These are phyloP conservation scores for Nomada lathburiana DNA, from an alignment of 2,888 invertebrate genomes.

Conservation along the genomic window DNA sequence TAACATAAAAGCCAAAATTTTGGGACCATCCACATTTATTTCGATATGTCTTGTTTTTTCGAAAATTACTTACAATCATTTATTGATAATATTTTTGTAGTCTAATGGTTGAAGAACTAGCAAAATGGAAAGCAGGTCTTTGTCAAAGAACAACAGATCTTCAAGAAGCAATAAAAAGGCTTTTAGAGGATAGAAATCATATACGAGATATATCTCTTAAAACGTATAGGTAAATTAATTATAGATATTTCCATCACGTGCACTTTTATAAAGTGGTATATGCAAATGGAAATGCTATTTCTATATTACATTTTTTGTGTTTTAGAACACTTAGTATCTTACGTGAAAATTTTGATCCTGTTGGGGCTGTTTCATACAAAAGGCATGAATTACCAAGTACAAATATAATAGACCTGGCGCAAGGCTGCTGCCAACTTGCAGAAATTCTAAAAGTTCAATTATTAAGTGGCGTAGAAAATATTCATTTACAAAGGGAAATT, in stretches of 20 bases:
- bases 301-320: background rate
- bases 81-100: constrained; percentile 84
- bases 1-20: background rate
- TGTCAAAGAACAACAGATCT: constrained; percentile 89
- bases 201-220: constrained; percentile 88
- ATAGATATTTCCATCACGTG: background rate
- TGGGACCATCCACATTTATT: background rate
- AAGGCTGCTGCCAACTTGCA: constrained; percentile 87
- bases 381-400: constrained; percentile 85
- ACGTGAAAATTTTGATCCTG: constrained; percentile 86
- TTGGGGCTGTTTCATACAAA: constrained; percentile 84
- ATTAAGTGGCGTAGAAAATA: constrained; percentile 81
- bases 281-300: background rate
- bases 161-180: constrained; percentile 88
- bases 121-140: constrained; percentile 93
- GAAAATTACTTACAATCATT: constrained; percentile 19
- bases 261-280: background rate
- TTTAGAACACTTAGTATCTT: constrained; percentile 84
- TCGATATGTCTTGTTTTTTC: background rate
- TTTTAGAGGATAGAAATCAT: constrained; percentile 89
- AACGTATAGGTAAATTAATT: constrained; percentile 86
- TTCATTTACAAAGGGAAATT: constrained; percentile 76
- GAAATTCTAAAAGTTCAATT: constrained; percentile 86
- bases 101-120: constrained; percentile 96
- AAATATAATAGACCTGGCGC: constrained; percentile 88